A percentile compares a stretch with the other conserved stretches of the same genome.
These are phyloP conservation scores for Chelonia mydas DNA, from an alignment of 2,797 vertebrate genomes.

Conservation along the genomic window DNA sequence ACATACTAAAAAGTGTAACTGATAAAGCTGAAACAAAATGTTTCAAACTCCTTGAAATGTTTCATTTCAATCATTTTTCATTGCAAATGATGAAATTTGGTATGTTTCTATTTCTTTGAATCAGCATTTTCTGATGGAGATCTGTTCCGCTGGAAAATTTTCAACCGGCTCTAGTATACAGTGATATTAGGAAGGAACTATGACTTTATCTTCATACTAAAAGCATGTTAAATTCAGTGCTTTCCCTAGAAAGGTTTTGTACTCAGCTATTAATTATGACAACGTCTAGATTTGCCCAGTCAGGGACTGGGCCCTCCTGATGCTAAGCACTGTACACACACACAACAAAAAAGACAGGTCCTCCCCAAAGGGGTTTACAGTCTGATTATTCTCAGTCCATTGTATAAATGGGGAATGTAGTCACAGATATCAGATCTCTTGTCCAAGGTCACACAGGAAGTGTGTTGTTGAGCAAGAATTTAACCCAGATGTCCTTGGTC, in stretches of 20 bases:
- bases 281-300: fast-evolving
- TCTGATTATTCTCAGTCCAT: not conserved
- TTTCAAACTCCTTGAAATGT: not conserved
- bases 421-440: not conserved
- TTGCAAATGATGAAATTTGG: not conserved
- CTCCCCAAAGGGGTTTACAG: fast-evolving
- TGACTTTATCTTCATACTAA: not conserved
- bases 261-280: not conserved
- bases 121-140: not conserved
- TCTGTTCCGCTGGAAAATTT: not conserved
- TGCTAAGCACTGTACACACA: not conserved
- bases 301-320: not conserved
- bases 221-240: fast-evolving
- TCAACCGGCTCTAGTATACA: not conserved
- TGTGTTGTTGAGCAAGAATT: not conserved
- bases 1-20: not conserved
- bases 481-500: not conserved
- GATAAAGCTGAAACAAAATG: not conserved
- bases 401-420: not conserved
- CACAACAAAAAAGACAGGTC: not conserved
- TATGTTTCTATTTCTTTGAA: not conserved
- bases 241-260: not conserved
- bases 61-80: not conserved
- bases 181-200: fast-evolving
- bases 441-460: not conserved